Conservation (phyloP, 2,797 vertebrate species). For the Coluber constrictor region DNA sequence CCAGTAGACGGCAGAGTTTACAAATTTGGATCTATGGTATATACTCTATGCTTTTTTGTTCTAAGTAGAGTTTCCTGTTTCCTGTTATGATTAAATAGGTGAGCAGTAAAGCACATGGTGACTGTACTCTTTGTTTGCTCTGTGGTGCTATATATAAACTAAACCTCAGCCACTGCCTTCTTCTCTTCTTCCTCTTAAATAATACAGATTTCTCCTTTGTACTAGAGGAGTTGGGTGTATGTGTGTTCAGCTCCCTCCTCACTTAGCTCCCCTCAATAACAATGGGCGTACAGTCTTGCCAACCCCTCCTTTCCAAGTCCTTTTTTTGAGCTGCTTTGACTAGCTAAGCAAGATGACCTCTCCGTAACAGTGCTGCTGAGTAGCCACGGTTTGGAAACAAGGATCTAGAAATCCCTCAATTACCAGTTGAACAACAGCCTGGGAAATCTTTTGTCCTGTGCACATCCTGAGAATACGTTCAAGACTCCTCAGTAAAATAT, state of each 20-base stretch:
- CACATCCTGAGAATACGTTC: neutral
- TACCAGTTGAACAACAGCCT: neutral
- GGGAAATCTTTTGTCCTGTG: neutral
- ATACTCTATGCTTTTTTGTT: no score
- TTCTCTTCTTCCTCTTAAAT: neutral
- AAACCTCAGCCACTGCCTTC: neutral
- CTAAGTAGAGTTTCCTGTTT: no score
- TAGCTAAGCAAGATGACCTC: neutral
- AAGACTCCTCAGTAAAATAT: no score
- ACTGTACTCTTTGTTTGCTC: no score
- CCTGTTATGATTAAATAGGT: no score
- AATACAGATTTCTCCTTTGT: neutral
- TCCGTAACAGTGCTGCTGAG: neutral
- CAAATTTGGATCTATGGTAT: no score
- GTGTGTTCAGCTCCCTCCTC: neutral
- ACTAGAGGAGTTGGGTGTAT: neutral
- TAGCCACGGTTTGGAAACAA: neutral
- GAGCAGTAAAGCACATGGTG: no score
- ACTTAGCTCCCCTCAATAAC: neutral
- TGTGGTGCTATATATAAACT: no score
- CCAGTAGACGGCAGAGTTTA: no score
- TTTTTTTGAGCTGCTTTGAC: neutral
- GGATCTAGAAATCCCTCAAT: neutral
- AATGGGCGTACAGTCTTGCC: neutral
- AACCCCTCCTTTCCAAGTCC: neutral